phyloP scores from a whole-genome alignment of 1,140 invertebrate species.

The Pogonus chalceus region DNA sequence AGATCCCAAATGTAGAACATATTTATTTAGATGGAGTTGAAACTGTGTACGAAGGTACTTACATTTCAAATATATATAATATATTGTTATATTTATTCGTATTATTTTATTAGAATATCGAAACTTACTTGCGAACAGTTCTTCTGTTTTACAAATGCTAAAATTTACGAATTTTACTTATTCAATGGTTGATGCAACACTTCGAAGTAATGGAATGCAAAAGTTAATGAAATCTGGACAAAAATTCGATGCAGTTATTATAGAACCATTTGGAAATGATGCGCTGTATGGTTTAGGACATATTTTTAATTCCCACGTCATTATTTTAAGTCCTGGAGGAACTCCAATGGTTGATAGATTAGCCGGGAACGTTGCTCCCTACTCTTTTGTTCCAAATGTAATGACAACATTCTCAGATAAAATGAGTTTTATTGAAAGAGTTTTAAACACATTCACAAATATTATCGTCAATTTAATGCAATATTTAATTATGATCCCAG shows the following conservation, averaged over 20 bases:
- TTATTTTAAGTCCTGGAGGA: constrained; percentile 26
- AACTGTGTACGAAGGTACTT: constrained; percentile 9
- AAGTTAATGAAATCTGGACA: constrained; percentile 30
- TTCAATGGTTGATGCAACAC: neutral
- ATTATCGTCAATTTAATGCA: constrained; percentile 11
- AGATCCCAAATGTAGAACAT: constrained; percentile 40
- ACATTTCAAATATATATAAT: too few species aligned
- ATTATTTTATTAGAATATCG: neutral
- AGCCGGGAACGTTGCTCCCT: constrained; percentile 30
- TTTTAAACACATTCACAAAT: neutral
- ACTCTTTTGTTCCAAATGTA: constrained; percentile 33
- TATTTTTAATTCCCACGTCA: constrained; percentile 32
- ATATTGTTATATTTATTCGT: neutral
- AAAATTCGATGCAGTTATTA: constrained; percentile 35
- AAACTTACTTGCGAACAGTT: too few species aligned
- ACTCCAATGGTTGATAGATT: constrained; percentile 32
- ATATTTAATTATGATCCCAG: constrained; percentile 18
- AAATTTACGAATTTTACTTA: neutral
- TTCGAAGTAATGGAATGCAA: constrained; percentile 9
- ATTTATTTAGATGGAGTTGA: constrained; percentile 20
- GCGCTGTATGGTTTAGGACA: constrained; percentile 31
- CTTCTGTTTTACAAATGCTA: too few species aligned
- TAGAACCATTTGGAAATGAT: constrained; percentile 35
- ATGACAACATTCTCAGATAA: constrained; percentile 28
- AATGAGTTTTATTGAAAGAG: constrained; percentile 29